Percentiles rank a stretch among this genome's conserved stretches.
Conservation (phyloP, 92 coral and sea anemone genomes). For the Phenganax marumi region DNA sequence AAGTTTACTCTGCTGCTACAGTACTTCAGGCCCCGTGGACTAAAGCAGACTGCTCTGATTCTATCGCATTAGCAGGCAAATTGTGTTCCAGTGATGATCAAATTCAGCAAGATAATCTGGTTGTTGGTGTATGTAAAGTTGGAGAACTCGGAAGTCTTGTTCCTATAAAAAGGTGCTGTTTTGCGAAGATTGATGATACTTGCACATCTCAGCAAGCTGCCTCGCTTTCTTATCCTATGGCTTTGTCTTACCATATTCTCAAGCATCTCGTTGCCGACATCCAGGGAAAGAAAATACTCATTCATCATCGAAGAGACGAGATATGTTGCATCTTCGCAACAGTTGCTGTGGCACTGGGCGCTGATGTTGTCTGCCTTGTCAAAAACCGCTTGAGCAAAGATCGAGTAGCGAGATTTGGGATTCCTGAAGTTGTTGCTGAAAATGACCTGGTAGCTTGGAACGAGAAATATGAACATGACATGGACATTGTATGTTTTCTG, state of each 20-base stretch:
- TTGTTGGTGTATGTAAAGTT: slow-evolving; percentile 17
- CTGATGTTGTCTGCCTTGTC: neutral
- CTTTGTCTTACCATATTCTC: slow-evolving; percentile 21
- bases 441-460: slow-evolving; percentile 6
- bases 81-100: neutral
- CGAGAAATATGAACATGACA: neutral
- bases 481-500: slow-evolving; percentile 59
- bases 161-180: neutral
- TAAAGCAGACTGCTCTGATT: neutral
- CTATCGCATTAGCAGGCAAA: neutral
- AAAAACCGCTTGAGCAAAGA: neutral
- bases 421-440: neutral
- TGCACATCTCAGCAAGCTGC: slow-evolving; percentile 20
- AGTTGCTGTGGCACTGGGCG: neutral
- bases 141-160: slow-evolving; percentile 1
- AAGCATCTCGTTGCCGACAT: neutral
- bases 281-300: slow-evolving; percentile 17
- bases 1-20: slow-evolving; percentile 32
- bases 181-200: neutral
- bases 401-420: slow-evolving; percentile 3
- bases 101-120: neutral
- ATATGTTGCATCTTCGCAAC: neutral
- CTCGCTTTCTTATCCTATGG: slow-evolving; percentile 9
- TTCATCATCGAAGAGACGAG: neutral
- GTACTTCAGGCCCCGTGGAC: neutral